Percentiles rank a stretch among this genome's conserved stretches.
Evolutionary conservation across 2,797 vertebrate species (phyloP).

Genomic region (Enoplosus armatus): DNA sequence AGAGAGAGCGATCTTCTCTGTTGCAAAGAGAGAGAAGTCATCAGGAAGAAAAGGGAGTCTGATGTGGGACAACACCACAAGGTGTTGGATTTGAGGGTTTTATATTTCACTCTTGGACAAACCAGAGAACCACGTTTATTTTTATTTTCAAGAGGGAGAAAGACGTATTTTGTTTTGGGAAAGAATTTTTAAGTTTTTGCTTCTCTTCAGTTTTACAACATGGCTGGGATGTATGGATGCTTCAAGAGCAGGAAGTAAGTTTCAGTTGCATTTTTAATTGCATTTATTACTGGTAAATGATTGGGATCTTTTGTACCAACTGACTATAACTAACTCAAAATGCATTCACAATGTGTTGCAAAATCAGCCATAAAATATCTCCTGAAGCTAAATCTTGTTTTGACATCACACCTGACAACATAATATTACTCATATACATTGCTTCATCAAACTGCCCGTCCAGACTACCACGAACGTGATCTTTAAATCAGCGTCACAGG

Average conservation of each 20-base stretch:
- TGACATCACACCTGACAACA: not conserved
- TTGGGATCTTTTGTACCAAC: not conserved
- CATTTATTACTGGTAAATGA: not conserved
- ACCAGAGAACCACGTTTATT: not conserved
- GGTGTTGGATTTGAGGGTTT: conserved; percentile 26
- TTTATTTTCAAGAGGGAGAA: conserved; percentile 1
- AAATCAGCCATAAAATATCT: not conserved
- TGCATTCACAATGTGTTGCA: not conserved
- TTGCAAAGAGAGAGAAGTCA: not conserved
- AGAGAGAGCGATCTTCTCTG: conserved; percentile 27
- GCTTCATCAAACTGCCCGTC: conserved; percentile 16
- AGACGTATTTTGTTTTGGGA: not conserved
- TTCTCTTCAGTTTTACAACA: conserved; percentile 14
- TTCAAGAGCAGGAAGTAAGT: conserved; percentile 78
- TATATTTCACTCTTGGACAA: conserved; percentile 1
- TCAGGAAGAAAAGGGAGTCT: conserved; percentile 1
- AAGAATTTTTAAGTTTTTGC: not conserved
- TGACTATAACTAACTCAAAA: not conserved
- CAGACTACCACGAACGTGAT: not conserved
- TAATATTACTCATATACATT: conserved; percentile 26
- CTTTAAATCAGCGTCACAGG: not conserved
- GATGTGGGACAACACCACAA: not conserved
- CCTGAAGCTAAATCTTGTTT: conserved; percentile 4
- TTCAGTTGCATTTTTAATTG: not conserved
- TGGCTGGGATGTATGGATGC: conserved; percentile 78